Conservation (phyloP, 2,888 invertebrate species). For the Leptopilina drosophilae region DNA sequence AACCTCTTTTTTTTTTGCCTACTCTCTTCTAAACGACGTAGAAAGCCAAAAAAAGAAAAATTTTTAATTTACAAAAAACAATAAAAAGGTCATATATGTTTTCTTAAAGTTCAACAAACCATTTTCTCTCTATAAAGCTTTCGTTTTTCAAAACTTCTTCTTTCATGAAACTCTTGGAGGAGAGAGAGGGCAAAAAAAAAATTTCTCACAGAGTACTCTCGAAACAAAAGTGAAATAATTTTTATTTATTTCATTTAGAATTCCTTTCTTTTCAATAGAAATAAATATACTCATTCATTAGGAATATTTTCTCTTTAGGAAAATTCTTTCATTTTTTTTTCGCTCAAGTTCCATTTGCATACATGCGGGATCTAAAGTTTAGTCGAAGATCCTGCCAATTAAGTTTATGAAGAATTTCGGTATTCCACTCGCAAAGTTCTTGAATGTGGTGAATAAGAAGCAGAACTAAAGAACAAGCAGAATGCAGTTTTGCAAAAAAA, state of each 20-base stretch:
- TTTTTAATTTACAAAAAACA: too few relatives aligned
- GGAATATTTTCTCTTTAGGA: background rate
- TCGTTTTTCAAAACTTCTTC: background rate
- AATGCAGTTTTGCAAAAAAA: background rate
- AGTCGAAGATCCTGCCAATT: conserved; percentile 24
- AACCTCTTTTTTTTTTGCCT: too few relatives aligned
- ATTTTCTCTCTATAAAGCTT: background rate
- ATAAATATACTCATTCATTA: background rate
- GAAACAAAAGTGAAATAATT: background rate
- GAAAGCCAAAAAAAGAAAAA: too few relatives aligned
- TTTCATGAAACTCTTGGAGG: background rate
- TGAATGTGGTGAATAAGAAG: conserved; percentile 18
- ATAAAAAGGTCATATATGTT: background rate
- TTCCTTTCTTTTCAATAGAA: background rate
- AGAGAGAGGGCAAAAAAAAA: background rate
- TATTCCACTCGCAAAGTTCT: conserved; percentile 19
- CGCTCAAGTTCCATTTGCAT: conserved; percentile 1
- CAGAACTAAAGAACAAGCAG: conserved; percentile 19
- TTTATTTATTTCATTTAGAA: background rate
- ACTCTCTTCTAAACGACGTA: too few relatives aligned
- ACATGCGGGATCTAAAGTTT: background rate
- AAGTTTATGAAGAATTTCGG: conserved; percentile 3
- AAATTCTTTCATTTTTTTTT: background rate
- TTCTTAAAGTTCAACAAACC: background rate
- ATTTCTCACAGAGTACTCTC: background rate